Conservation (phyloP, 2,888 invertebrate species). For the Pseudococcus longispinus region DNA sequence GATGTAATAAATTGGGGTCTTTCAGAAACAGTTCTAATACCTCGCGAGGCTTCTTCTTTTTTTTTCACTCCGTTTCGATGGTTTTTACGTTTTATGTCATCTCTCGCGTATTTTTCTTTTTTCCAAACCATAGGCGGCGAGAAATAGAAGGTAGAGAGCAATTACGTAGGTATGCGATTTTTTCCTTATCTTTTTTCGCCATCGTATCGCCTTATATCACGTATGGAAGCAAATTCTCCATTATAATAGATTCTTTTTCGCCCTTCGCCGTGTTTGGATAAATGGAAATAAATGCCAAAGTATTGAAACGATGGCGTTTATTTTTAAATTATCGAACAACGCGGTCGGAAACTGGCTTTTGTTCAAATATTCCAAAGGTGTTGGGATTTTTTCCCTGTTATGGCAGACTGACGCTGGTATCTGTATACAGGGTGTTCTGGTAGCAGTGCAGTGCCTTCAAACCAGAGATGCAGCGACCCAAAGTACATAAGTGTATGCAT, state of each 20-base stretch:
- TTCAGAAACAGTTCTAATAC: constrained; percentile 55
- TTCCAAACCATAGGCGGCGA: not conserved
- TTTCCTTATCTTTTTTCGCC: not conserved
- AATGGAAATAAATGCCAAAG: constrained; percentile 2
- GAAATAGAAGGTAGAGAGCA: not conserved
- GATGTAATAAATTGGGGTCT: constrained; percentile 53
- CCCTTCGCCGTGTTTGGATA: not conserved
- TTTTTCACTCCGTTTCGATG: not conserved
- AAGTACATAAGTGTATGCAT: too few species aligned
- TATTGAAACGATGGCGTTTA: not conserved
- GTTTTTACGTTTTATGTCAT: constrained; percentile 1
- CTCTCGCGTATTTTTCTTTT: not conserved
- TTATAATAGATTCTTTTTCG: not conserved
- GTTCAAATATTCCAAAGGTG: constrained; percentile 6
- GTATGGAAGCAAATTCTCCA: not conserved
- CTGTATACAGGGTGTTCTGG: too few species aligned
- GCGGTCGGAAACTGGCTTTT: constrained; percentile 7
- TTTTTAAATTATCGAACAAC: constrained; percentile 17
- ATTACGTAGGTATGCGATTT: not conserved
- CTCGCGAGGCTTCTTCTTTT: not conserved
- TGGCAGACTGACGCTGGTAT: too few species aligned
- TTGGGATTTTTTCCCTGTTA: not conserved
- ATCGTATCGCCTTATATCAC: not conserved
- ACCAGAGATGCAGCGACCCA: too few species aligned
- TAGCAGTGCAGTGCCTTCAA: too few species aligned